Base-by-base conservation (phyloP, 2,797 vertebrate species). In the Heliangelus exortis region DNA sequence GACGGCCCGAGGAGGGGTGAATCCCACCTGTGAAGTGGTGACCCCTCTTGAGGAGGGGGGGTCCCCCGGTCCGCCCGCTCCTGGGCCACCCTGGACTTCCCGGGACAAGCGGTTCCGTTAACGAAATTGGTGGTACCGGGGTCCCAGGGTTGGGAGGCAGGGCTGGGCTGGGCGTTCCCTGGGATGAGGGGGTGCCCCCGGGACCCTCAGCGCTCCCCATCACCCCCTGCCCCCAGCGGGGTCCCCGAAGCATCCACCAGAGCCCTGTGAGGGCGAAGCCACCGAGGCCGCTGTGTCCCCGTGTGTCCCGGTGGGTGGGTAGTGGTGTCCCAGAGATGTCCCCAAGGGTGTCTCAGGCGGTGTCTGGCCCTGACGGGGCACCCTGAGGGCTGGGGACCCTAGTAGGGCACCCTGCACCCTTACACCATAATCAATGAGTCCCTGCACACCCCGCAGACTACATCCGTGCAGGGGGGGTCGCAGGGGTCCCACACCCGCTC, bases 141-240 rank as follows among this genome's bases (percentile, higher is more conserved):
- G 14, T 31, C 7, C 36, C 34, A 3, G 3, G 20, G 9, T 1
- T 21, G 29, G 39, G 41, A 6, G 1, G 0, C 33, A 41, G 9
- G 18, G 5, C 10, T 8, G 29, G 31, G 2, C 3, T 11, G 75
- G 23, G 7, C 14, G 76, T 36, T 31, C 6, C 17, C 18, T 20
- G 21, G 54, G 33, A 33, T 16, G 45, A n/a, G 7, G 6, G 14
- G 39, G 26, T 2, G 16, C 1, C 17, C 26, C 6, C 10, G 15
- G 19, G 16, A 29, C 14, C 36, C 33, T 28, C 34, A n/a, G 6
- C 2, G 6, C 21, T 39, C 10, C 16, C 5, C 12, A 22, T 10
- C 26, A 11, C 15, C n/a, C 8, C n/a, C 31, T 50, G 55, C 29
- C 23, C 18, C n/a, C 34, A n/a, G 7, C 19, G 5, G 47, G 8